Evolutionary conservation across 2,888 invertebrate genomes (phyloP), one percentile per base, ranked within the genome.

Genomic region (Melanchra persicariae): DNA sequence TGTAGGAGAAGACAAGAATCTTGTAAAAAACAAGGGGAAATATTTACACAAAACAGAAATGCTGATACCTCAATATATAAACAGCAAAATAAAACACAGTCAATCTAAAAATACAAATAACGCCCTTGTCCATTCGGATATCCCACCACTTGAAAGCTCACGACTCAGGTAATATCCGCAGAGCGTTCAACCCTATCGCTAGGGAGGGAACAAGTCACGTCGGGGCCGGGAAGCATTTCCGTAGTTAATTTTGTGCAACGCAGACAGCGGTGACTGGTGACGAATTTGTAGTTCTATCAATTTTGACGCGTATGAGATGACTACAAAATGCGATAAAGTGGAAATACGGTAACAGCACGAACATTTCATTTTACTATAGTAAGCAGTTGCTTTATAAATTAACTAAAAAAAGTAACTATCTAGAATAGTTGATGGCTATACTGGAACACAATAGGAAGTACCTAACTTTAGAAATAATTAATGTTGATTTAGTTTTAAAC

Each of bases 151-250:
- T 52, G 10, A 45, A 43, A 40, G 34, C 45, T 37, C 49, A 54
- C 19, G 34, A 68, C 45, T 55, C 57, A 51, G 52, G 67, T 82
- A 68, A 68, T 62, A 67, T 61, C 52, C 19, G 22, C 22, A 43
- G 47, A 62, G 43, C 30, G 74, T 74, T 58, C 80, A 80, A 70
- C 80, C 83, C 80, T 80, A 65, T 64, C 54, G 1, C 62, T 45
- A 70, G 69, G 55, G 65, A 66, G 78, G 65, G 59, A 67, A 73
- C 65, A 37, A 60, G 61, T 54, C 83, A 72, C 40, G 60, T 58
- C 80, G 57, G 59, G 47, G 57, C 62, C 80, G 77, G 83, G 77
- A 85, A 83, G 74, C 77, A 83, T 69, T 83, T 85, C 85, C 85
- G 83, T 58, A 81, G 85, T 73, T 83, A 83, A 83, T 83, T 83